Evolutionary conservation across 2,113 vertebrate species (phyloP).

Genomic region (Panurus biarmicus): DNA sequence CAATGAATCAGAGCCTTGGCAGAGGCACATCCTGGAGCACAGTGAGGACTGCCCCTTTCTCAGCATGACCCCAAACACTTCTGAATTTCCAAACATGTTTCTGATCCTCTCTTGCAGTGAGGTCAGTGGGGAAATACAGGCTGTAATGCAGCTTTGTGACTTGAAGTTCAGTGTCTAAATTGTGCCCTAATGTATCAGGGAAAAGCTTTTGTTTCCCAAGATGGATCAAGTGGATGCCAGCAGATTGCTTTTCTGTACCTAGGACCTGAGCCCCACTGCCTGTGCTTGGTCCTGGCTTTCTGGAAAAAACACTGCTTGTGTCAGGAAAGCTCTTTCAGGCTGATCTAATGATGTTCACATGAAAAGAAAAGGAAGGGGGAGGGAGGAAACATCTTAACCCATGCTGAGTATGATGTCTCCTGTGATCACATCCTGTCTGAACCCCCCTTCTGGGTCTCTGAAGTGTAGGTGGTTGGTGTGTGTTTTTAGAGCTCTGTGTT

Average conservation of each 20-base stretch:
- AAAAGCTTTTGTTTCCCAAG: neutral
- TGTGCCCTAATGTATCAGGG: neutral
- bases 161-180: neutral
- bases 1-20: neutral
- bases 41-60: neutral
- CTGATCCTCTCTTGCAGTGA: neutral
- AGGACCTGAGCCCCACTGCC: neutral
- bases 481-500: neutral
- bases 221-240: neutral
- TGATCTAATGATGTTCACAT: neutral
- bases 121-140: neutral
- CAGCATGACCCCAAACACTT: neutral
- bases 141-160: neutral
- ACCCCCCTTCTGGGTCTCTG: neutral
- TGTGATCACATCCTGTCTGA: neutral
- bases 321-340: neutral
- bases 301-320: neutral
- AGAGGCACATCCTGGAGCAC: neutral
- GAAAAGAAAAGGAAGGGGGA: neutral
- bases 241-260: neutral
- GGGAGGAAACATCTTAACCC: neutral
- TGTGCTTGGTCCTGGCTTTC: fast-evolving
- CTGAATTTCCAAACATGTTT: neutral
- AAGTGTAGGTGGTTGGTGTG: neutral
- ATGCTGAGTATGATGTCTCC: neutral